Evolutionary conservation across 1,140 invertebrate genomes (phyloP).

Genomic region (Drosophila kohkoa): DNA sequence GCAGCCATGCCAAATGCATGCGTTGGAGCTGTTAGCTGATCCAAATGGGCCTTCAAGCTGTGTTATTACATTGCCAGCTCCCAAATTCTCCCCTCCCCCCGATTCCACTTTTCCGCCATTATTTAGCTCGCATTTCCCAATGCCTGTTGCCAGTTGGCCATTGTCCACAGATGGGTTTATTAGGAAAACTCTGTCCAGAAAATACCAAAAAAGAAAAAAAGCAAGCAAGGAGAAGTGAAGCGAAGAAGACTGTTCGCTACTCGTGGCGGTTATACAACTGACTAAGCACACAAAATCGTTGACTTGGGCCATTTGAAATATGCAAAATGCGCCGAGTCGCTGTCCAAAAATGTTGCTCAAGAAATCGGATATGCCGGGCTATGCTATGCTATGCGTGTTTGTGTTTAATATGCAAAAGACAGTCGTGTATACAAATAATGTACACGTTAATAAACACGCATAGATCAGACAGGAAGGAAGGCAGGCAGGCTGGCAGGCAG

Average conservation of each 20-base stretch:
- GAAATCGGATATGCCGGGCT: slow-evolving; percentile 17
- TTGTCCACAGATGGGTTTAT: slow-evolving; percentile 46
- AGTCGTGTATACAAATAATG: slow-evolving; percentile 81
- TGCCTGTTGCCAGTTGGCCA: not conserved
- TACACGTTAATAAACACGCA: slow-evolving; percentile 71
- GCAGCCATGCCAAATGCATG: slow-evolving; percentile 25
- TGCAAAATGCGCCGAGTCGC: slow-evolving; percentile 20
- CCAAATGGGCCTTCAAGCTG: slow-evolving; percentile 12
- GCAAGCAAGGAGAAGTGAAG: not conserved
- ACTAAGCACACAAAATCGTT: slow-evolving; percentile 31
- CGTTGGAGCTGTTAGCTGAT: slow-evolving; percentile 20
- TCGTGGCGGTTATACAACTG: slow-evolving; percentile 26
- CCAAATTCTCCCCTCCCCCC: not conserved
- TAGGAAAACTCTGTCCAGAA: slow-evolving; percentile 25
- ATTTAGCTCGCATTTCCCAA: not conserved
- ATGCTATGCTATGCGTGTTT: not conserved
- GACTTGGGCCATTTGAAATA: slow-evolving; percentile 17
- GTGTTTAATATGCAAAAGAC: slow-evolving; percentile 73
- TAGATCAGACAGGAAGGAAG: slow-evolving; percentile 22
- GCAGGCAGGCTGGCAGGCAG: slow-evolving; percentile 1
- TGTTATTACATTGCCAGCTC: slow-evolving; percentile 33
- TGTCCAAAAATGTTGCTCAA: slow-evolving; percentile 19
- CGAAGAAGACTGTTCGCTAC: slow-evolving; percentile 7
- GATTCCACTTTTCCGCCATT: too few relatives aligned
- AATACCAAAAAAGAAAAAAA: not conserved